Evolutionary conservation across 2,888 invertebrate genomes (phyloP), one percentile per base, ranked within the genome.

Genomic region (Asteroscopus sphinx): DNA sequence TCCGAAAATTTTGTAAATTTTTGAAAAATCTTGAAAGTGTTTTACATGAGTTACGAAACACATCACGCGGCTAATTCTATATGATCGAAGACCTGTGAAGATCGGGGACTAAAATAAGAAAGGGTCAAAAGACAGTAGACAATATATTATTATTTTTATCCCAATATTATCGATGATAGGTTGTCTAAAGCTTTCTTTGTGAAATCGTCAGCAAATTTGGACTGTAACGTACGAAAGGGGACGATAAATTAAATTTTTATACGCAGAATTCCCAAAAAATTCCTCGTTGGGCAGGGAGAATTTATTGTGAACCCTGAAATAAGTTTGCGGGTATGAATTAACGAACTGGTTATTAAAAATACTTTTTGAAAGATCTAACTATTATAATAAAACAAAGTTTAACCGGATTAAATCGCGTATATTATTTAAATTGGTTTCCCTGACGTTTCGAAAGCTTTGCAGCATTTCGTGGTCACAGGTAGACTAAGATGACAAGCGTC

Each of bases 241-340:
- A 58, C 40, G 68, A 73, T 73, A 77, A 72, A 74, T 79, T 68
- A 55, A 66, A 49, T 70, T 71, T 67, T 67, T 68, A 54, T 53
- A 40, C 51, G 32, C 15, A 36, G 44, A n/a, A 55, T 64, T 54
- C 41, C 45, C 33, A 52, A 61, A 56, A 62, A 42, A 16, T 26
- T 42, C 40, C 12, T 32, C 36, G 33, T 41, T 55, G 11, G 8
- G n/a, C 9, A 13, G 28, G 2, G 49, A 39, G 32, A 68, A 71
- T 71, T 61, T 62, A 41, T 63, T n/a, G 36, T n/a, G 21, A 13
- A 25, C 51, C 46, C 46, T 32, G 15, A 44, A 47, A 58, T 44
- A 48, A 25, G 9, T 61, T 60, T 57, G 13, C 39, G 21, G 41
- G 40, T 41, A 21, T 37, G 40, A 60, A 54, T 58, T 48, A 68